These are phyloP conservation scores for Pseudococcus viburni DNA, from an alignment of 2,888 invertebrate genomes.

Conservation along the genomic window DNA sequence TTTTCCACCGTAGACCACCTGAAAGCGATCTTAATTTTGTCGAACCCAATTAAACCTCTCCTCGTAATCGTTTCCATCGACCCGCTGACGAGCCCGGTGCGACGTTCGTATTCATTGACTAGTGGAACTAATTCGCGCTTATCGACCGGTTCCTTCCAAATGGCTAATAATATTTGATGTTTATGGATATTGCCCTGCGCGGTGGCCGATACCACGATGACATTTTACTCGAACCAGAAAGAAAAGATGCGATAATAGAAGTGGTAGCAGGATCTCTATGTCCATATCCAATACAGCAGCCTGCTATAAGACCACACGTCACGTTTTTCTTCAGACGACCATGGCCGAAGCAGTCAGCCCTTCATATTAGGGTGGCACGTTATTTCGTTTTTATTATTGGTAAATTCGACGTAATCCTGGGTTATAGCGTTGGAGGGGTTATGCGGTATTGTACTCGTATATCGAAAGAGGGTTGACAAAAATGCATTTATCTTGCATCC, in stretches of 20 bases:
- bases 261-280: neutral
- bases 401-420: conserved; percentile 46
- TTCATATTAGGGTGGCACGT: conserved; percentile 2
- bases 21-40: conserved; percentile 43
- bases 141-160: conserved; percentile 12
- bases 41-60: neutral
- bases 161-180: conserved; percentile 41
- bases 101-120: neutral
- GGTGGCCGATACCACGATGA: neutral
- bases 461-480: conserved; percentile 48
- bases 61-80: too few relatives aligned
- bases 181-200: conserved; percentile 1
- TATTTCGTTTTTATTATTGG: conserved; percentile 56
- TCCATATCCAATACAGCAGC: neutral
- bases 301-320: conserved; percentile 37
- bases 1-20: conserved; percentile 17
- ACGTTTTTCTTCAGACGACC: conserved; percentile 13
- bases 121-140: conserved; percentile 26
- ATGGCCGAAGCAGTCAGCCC: neutral
- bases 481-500: conserved; percentile 52
- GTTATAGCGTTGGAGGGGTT: conserved; percentile 24
- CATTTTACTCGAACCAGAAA: neutral
- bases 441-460: neutral
- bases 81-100: neutral
- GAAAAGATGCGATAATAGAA: conserved; percentile 1